Evolutionary conservation across 2,797 vertebrate genomes (phyloP).

Genomic region (Varecia variegata): DNA sequence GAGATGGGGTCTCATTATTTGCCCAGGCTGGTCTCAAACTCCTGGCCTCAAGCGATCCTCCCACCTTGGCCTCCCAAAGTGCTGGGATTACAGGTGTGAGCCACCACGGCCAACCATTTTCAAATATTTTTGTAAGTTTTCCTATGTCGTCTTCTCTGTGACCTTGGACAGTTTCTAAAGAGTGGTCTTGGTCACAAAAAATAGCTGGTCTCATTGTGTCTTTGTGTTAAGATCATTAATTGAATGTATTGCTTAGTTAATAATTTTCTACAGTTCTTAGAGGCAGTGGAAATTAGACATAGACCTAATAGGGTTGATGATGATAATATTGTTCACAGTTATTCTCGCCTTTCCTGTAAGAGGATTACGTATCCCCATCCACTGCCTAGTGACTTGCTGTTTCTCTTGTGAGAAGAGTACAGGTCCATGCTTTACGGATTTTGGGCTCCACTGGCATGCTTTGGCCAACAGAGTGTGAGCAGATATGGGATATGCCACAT

Average conservation of each 20-base stretch:
- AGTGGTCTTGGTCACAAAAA: background rate
- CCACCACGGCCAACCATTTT: background rate
- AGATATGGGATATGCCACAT: background rate
- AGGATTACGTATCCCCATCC: background rate
- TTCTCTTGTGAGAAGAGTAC: background rate
- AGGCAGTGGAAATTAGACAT: background rate
- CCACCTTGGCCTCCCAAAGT: too few species aligned
- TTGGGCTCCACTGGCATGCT: background rate
- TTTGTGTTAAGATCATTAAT: constrained; percentile 10
- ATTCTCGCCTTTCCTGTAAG: background rate
- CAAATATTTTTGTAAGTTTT: background rate
- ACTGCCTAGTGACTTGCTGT: background rate
- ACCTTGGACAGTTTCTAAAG: constrained; percentile 30
- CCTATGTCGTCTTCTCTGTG: background rate
- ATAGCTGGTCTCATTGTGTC: background rate
- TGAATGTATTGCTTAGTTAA: background rate
- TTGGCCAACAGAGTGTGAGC: background rate
- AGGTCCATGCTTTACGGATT: background rate
- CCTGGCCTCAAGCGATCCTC: background rate
- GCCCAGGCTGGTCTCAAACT: background rate
- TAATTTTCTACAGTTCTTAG: constrained; percentile 10
- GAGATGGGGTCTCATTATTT: background rate
- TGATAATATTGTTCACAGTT: background rate
- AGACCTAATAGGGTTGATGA: background rate
- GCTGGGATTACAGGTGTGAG: background rate